phyloP scores from a whole-genome alignment of 1,140 invertebrate species.

The Acromyrmex heyeri region DNA sequence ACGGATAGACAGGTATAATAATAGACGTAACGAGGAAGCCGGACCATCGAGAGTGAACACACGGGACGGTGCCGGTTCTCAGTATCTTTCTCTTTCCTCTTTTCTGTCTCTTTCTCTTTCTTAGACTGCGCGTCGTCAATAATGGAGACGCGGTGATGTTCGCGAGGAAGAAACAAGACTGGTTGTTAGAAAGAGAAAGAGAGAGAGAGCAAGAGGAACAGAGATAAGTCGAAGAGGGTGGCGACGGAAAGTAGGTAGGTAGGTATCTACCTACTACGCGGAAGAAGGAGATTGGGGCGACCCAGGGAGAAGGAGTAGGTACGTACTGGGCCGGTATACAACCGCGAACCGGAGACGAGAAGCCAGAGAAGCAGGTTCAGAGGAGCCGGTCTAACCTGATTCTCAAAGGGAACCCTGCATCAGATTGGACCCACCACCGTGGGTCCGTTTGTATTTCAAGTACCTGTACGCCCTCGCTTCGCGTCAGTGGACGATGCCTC shows the following conservation, averaged over 20 bases:
- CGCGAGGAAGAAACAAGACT: conserved; percentile 42
- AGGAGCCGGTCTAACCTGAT: conserved; percentile 86
- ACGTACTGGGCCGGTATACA: conserved; percentile 79
- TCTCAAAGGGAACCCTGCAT: conserved; percentile 85
- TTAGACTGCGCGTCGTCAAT: conserved; percentile 37
- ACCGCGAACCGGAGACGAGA: conserved; percentile 80
- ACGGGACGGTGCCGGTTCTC: conserved; percentile 22
- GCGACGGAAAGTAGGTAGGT: conserved; percentile 80
- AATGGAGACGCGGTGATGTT: conserved; percentile 54
- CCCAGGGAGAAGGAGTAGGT: conserved; percentile 80
- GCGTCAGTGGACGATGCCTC: conserved; percentile 77
- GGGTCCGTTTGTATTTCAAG: conserved; percentile 86
- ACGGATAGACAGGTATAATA: conserved; percentile 83
- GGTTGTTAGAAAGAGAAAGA: conserved; percentile 33
- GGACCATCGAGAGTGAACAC: conserved; percentile 73
- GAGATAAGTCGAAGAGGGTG: conserved; percentile 75
- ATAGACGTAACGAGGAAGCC: conserved; percentile 81
- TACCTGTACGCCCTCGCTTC: conserved; percentile 83
- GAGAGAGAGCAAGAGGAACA: conserved; percentile 24
- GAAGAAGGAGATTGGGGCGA: conserved; percentile 81
- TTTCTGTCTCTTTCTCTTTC: conserved; percentile 39
- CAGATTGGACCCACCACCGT: conserved; percentile 84
- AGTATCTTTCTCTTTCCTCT: conserved; percentile 20
- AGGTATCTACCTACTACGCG: conserved; percentile 82
- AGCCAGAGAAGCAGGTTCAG: conserved; percentile 85